Percentiles rank a stretch among this genome's conserved stretches.
Conservation (phyloP, 2,113 vertebrate species). For the Otocyon megalotis region DNA sequence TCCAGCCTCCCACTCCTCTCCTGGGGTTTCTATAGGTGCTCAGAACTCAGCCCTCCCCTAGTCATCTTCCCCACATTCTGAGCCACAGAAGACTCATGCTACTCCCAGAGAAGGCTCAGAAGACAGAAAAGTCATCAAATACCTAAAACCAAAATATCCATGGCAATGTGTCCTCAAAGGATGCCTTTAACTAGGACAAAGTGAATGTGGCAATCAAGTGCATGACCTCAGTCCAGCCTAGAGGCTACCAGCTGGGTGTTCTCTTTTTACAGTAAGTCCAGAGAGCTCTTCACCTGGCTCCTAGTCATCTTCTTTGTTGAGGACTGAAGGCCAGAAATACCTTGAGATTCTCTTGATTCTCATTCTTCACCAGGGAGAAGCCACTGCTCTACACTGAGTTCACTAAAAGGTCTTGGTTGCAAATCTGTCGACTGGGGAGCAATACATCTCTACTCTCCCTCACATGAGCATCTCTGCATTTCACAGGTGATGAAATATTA, state of each 20-base stretch:
- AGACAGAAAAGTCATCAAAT: not conserved
- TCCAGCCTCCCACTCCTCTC: not conserved
- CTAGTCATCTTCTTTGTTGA: not conserved
- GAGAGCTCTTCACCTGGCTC: not conserved
- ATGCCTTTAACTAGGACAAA: not conserved
- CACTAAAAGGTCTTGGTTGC: not conserved
- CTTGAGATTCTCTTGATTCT: not conserved
- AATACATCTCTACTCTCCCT: not conserved
- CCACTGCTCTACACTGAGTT: not conserved
- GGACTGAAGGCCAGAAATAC: not conserved
- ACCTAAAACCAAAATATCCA: not conserved
- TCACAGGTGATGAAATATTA: not conserved
- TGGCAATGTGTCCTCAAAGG: not conserved
- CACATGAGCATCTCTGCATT: not conserved
- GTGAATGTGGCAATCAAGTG: not conserved
- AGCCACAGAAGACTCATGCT: not conserved
- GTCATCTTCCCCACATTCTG: not conserved
- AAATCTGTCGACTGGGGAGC: not conserved
- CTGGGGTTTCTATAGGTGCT: not conserved
- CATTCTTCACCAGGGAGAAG: not conserved
- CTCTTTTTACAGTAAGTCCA: not conserved
- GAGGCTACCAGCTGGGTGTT: not conserved
- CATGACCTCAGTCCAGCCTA: not conserved
- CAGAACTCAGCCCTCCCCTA: not conserved
- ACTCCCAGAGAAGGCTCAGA: not conserved